Evolutionary conservation across 2,888 invertebrate genomes (phyloP).

Genomic region (Charanyca ferruginea): DNA sequence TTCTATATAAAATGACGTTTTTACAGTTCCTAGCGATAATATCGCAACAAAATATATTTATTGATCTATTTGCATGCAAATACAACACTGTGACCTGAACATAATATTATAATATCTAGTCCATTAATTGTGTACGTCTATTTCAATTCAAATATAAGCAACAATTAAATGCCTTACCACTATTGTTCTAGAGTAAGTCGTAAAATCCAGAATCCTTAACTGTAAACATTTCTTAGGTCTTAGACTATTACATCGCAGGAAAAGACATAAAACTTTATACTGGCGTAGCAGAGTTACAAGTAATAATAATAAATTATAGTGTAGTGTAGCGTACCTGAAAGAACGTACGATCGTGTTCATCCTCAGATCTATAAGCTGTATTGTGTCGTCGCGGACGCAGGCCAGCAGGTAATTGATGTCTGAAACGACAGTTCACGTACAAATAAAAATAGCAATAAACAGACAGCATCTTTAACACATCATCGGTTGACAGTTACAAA

Average conservation of each 20-base stretch:
- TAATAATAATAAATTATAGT: slow-evolving; percentile 56
- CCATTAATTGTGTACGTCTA: slow-evolving; percentile 4
- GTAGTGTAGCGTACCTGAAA: slow-evolving; percentile 93
- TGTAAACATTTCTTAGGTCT: slow-evolving; percentile 37
- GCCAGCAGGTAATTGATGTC: slow-evolving; percentile 97
- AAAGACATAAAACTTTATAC: slow-evolving; percentile 56
- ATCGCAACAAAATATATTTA: background rate
- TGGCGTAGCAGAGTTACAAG: slow-evolving; percentile 46
- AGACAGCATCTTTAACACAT: slow-evolving; percentile 24
- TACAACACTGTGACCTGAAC: background rate
- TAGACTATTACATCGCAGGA: slow-evolving; percentile 42
- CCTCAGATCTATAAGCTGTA: slow-evolving; percentile 98
- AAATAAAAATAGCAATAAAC: slow-evolving; percentile 56
- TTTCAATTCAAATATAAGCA: slow-evolving; percentile 30
- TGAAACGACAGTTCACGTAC: slow-evolving; percentile 84
- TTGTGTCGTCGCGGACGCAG: slow-evolving; percentile 98
- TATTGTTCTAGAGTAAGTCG: slow-evolving; percentile 43
- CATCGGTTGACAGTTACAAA: slow-evolving; percentile 21
- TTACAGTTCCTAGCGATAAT: too few species aligned
- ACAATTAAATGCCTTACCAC: slow-evolving; percentile 31
- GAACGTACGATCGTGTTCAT: slow-evolving; percentile 97
- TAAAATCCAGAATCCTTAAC: slow-evolving; percentile 54
- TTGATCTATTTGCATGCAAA: background rate
- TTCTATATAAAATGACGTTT: too few species aligned
- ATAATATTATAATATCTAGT: background rate